Base-by-base conservation (phyloP, 2,113 vertebrate genomes). In the Camelus dromedarius region DNA sequence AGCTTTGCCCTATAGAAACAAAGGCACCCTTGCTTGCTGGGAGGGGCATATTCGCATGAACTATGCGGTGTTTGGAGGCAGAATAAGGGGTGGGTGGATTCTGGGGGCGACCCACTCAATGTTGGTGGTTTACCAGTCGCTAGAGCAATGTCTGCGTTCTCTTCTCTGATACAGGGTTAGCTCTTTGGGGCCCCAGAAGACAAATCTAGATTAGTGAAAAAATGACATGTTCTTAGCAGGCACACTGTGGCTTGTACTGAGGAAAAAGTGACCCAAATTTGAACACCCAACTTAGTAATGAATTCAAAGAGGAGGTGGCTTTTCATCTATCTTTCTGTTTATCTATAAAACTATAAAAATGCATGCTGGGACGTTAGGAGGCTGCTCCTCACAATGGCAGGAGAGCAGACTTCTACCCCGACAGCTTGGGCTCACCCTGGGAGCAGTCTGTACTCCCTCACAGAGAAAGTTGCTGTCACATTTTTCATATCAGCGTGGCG, bases 41-140 rank as follows among this genome's bases (percentile, higher is more conserved):
- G 89, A 62, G 56, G 54, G 62, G 28, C n/a, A 20, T 70, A 38
- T 24, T 42, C 58, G 66, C 50, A 22, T 72, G 50, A 73, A 82
- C 24, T 52, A 35, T 18, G n/a, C n/a, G 24, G 24, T 28, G 1
- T 28, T 64, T 70, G 30, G 72, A 93, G 79, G 46, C 14, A 0
- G 9, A 3, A 19, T 54, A 20, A 80, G 16, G 54, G 3, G 9
- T 60, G 20, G 35, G 58, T 35, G 62, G n/a, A 13, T 66, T 48
- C 24, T 28, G 22, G 14, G n/a, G n/a, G 64, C 87, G 35, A 76
- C 62, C 38, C 18, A 6, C 70, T 52, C 1, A 0, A 20, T 56
- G 35, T 54, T 73, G 66, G 19, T 85, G 73, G 50, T 73, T 96
- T 92, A 75, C 89, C 18, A 35, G 11, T 52, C 79, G 56, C 75